A percentile compares a stretch with the other conserved stretches of the same genome.
Conservation (phyloP, 2,113 vertebrate genomes). For the Cottus gobio region DNA sequence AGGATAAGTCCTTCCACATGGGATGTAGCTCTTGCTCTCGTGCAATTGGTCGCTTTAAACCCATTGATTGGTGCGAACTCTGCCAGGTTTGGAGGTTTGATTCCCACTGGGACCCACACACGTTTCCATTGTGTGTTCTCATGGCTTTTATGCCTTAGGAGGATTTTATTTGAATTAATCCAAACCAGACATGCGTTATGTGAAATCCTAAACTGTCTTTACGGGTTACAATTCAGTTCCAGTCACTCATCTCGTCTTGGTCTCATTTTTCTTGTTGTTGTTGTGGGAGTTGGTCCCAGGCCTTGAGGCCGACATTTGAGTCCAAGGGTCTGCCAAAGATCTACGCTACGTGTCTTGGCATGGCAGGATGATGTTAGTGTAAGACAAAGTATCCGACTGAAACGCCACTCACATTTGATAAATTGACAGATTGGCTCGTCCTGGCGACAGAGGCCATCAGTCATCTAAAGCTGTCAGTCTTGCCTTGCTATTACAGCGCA, state of each 20-base stretch:
- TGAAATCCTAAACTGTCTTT: conserved; percentile 41
- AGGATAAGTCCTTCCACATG: background rate
- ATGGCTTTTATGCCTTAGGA: conserved; percentile 12
- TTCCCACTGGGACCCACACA: conserved; percentile 23
- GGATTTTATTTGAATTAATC: background rate
- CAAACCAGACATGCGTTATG: conserved; percentile 52
- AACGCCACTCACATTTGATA: background rate
- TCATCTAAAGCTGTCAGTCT: background rate
- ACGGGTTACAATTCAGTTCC: conserved; percentile 39
- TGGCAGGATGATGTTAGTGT: conserved; percentile 4
- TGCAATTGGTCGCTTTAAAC: background rate
- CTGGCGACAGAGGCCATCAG: background rate
- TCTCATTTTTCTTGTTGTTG: conserved; percentile 4
- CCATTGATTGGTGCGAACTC: background rate
- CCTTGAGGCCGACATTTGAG: conserved; percentile 19
- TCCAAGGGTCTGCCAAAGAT: conserved; percentile 37
- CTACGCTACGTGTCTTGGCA: background rate
- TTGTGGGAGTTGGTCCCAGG: conserved; percentile 20
- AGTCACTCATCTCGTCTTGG: conserved; percentile 27
- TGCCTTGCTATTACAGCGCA: background rate
- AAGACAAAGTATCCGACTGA: background rate
- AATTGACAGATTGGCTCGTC: background rate
- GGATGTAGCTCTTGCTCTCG: background rate
- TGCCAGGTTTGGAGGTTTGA: conserved; percentile 25
- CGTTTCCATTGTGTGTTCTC: conserved; percentile 46